Base-by-base conservation (phyloP, 2,113 vertebrate genomes). In the Lepidothrix coronata region DNA sequence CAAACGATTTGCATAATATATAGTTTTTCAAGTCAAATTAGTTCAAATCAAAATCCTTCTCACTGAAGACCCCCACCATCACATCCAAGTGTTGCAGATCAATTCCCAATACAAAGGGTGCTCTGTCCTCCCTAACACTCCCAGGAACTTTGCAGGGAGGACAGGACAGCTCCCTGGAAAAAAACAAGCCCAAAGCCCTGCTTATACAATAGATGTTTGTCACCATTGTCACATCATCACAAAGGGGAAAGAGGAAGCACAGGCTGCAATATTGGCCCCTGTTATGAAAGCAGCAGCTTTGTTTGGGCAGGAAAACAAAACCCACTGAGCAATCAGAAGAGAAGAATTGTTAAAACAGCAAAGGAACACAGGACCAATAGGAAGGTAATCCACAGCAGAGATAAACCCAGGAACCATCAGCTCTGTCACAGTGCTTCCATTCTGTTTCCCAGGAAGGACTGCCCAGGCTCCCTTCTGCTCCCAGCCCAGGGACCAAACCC, bases 231-330 rank as follows among this genome's bases (percentile, higher is more conserved):
- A 91, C 71, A 59, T 49, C 80, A 85, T 33, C 95, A 95, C 93
- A 95, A 91, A 95, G 85, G 84, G 82, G 59, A 85, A 89, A 88
- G 66, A 94, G 96, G 94, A 95, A 96, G 67, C 85, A 63, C 44
- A 63, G 61, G 91, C 92, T 91, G 96, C 65, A 88, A 82, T 76
- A 82, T 30, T 65, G 54, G 91, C 46, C 89, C 63, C 52, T 72
- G 68, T 68, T 95, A 77, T 62, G 86, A 93, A 92, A 95, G 85
- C 54, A 54, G 81, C 74, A 71, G 93, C 72, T 93, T 87, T 96
- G 81, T 91, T 93, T 14, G 37, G 65, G 72, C 84, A 94, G 88
- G 83, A 91, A 95, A 95, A 95, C 84, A 89, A 87, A 84, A 90
- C 14, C 33, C 67, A 57, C 65, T 4, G 76, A 73, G 82, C 66